Base-by-base conservation (phyloP, 2,888 invertebrate species). In the Harpagoxenus sublaevis region DNA sequence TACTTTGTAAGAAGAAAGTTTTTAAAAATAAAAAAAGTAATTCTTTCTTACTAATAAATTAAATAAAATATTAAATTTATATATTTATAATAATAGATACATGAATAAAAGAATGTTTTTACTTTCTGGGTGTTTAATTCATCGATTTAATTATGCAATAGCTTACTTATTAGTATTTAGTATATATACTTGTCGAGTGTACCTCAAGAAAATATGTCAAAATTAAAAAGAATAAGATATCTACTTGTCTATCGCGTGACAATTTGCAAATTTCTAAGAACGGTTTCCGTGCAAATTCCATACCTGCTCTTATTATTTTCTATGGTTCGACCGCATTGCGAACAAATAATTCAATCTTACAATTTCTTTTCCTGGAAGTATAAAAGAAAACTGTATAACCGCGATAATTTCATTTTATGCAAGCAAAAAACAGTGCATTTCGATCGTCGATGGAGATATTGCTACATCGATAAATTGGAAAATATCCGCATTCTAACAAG, bases 231-330 rank as follows among this genome's bases (percentile, higher is more conserved):
- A 10, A 48, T 57, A 42, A 35, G 42, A 57, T 51, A n/a, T 73
- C 51, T 42, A 23, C 23, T 8, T 45, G 0, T 4, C 28, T 66
- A 42, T 53, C 60, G 60, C 53, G 55, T 68, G 55, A 75, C 73
- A 73, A 55, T 74, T 60, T 18, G 65, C 42, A 42, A 66, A 42
- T 68, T 79, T 79, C 45, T 73, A 65, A 86, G 55, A 82, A 62
- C 12, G 12, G 1, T 39, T 73, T 28, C 6, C 55, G n/a, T 55
- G 57, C 55, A 9, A 75, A 68, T 85, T 73, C n/a, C n/a, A 65
- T 75, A 51, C 23, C 48, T 65, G 60, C 12, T 51, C 28, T 48
- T 63, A 53, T 74, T 42, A 51, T 51, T 66, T 66, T 73, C 42
- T 31, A 8, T 5, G 23, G 5, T 15, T 28, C 45, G n/a, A 48